phyloP scores from a whole-genome alignment of 2,888 invertebrate species.

The Eristalinus aeneus region DNA sequence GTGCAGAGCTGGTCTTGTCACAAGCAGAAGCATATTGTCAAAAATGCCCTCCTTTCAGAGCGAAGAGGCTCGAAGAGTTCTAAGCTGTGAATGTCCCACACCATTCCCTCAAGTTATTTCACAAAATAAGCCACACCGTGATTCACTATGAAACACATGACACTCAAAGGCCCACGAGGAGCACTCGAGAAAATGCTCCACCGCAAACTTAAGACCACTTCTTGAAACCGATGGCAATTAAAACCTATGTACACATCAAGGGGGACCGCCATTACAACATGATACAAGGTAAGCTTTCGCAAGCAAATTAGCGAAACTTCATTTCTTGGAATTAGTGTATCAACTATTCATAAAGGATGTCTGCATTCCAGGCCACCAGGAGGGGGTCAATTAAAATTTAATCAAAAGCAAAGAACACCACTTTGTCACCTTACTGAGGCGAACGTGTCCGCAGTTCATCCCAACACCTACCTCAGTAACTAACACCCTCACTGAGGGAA shows the following conservation, averaged over 20 bases:
- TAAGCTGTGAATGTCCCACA: too few species aligned
- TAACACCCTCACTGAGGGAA: neutral
- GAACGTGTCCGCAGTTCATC: neutral
- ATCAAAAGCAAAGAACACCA: conserved; percentile 19
- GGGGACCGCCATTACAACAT: neutral
- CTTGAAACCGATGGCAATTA: neutral
- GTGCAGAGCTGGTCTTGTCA: too few species aligned
- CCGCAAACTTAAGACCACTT: neutral
- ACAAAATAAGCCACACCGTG: neutral
- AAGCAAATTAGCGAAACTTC: neutral
- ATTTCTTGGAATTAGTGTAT: conserved; percentile 6
- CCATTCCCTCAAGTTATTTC: too few species aligned
- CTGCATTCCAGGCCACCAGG: neutral
- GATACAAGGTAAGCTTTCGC: neutral
- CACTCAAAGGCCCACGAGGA: neutral
- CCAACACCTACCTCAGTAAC: neutral
- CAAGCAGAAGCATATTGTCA: too few species aligned
- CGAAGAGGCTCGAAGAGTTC: too few species aligned
- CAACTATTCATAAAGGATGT: neutral
- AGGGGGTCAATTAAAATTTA: conserved; percentile 34
- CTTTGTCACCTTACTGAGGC: neutral
- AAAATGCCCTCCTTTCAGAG: too few species aligned
- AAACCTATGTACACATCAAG: neutral
- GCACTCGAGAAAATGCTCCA: neutral
- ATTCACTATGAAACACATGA: neutral